Percentiles rank a stretch among this genome's conserved stretches.
These are phyloP conservation scores for Apocheima hispidaria DNA, from an alignment of 2,888 invertebrate species.

Conservation along the genomic window DNA sequence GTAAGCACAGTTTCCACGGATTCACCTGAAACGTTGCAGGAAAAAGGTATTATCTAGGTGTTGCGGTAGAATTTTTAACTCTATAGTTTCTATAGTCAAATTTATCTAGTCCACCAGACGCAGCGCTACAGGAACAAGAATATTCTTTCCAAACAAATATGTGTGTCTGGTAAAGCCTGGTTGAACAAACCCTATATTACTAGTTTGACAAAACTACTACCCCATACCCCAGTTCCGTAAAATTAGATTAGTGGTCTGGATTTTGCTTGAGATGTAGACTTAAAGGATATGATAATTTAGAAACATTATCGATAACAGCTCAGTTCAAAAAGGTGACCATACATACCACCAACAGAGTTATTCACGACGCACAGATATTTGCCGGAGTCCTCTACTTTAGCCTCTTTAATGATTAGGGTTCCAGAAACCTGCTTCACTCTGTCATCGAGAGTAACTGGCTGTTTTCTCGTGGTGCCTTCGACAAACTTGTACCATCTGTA, in stretches of 20 bases:
- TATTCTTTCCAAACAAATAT: too few relatives aligned
- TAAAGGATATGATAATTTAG: background rate
- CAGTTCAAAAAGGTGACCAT: background rate
- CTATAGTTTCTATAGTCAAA: too few relatives aligned
- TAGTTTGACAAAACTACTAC: background rate
- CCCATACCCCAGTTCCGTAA: too few relatives aligned
- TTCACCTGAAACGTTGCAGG: slow-evolving; percentile 88
- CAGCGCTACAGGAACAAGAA: too few relatives aligned
- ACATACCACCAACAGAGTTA: slow-evolving; percentile 94
- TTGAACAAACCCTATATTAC: too few relatives aligned
- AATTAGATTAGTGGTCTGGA: too few relatives aligned
- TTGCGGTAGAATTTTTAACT: too few relatives aligned
- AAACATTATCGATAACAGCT: background rate
- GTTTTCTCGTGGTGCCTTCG: slow-evolving; percentile 94
- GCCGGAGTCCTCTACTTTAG: slow-evolving; percentile 96
- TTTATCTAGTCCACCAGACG: too few relatives aligned
- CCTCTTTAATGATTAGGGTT: slow-evolving; percentile 96
- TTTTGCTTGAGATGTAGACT: background rate
- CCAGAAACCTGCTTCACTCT: slow-evolving; percentile 97
- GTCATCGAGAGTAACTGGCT: slow-evolving; percentile 95
- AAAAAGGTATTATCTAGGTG: too few relatives aligned
- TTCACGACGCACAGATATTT: slow-evolving; percentile 97
- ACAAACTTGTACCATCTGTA: slow-evolving; percentile 98
- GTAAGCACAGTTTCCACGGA: slow-evolving; percentile 96
- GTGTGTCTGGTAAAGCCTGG: too few relatives aligned